Evolutionary conservation across 1,140 invertebrate genomes (phyloP), one percentile per base, ranked within the genome.

Genomic region (Microplitis mediator): DNA sequence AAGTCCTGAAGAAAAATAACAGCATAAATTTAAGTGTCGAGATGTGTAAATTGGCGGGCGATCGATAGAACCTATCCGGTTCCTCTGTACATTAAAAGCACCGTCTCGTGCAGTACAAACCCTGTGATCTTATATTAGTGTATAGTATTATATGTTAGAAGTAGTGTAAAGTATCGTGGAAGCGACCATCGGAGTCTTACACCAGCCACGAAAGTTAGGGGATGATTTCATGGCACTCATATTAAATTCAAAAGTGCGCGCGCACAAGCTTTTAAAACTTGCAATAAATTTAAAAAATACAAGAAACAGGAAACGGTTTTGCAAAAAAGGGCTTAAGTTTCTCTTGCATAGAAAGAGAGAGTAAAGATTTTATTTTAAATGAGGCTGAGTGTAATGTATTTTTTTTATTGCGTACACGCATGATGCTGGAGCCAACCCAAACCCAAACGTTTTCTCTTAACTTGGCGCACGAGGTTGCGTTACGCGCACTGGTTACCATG

Each of bases 401-500:
- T 23, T 5, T 23, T 45, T 39, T 54, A 64, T 16, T 62, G 69
- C 56, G 52, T 66, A 71, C 69, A 70, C 64, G 64, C 68, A 73
- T 71, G 71, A 65, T 16, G 52, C 65, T 72, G 70, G 61, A 65
- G 70, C 23, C 36, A 39, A 61, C 32, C 63, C 60, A 16, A 63
- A 61, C 31, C 32, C 34, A 34, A 45, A 23, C 58, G 62, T 14
- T 65, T 35, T 54, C n/a, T 31, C 9, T 9, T 64, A 13, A 16
- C 34, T 14, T 63, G 35, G 78, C 80, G 81, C 77, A 77, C 77
- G 79, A 76, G 69, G 69, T 80, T 83, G 82, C 83, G 84, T 86
- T 78, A 79, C 77, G 80, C 81, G 77, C 76, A 68, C 71, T 23
- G 69, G 85, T 86, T 83, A 77, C 82, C 84, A 87, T 86, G 81